A percentile compares a stretch with the other conserved stretches of the same genome.
Evolutionary conservation across 2,113 vertebrate species (phyloP).

Genomic region (Nerophis ophidion): DNA sequence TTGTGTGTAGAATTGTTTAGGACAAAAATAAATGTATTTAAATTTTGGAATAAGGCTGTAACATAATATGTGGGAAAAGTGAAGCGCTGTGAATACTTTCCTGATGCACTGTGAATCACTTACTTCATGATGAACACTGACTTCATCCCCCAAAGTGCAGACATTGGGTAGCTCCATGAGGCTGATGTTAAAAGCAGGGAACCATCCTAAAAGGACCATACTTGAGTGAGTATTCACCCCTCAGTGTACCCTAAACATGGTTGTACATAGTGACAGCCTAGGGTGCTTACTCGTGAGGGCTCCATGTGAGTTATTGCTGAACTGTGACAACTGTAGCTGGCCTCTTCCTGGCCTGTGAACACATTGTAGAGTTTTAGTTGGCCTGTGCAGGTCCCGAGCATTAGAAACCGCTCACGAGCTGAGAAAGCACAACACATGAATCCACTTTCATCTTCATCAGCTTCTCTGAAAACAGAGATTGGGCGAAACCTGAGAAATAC

Average conservation of each 20-base stretch:
- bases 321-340: conserved; percentile 95
- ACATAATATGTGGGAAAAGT: too few species aligned
- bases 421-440: conserved; percentile 98
- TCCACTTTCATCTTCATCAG: conserved; percentile 95
- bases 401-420: conserved; percentile 92
- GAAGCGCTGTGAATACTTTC: too few species aligned
- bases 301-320: conserved; percentile 96
- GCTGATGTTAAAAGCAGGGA: conserved; percentile 93
- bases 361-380: conserved; percentile 97
- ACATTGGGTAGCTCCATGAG: conserved; percentile 94
- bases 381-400: conserved; percentile 95
- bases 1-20: too few species aligned
- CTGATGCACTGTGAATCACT: conserved; percentile 41
- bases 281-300: conserved; percentile 83
- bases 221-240: not conserved
- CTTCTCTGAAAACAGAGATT: conserved; percentile 96
- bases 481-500: conserved; percentile 82
- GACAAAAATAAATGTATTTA: too few species aligned
- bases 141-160: conserved; percentile 98
- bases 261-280: not conserved
- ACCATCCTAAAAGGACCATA: conserved; percentile 78
- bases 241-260: not conserved
- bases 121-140: conserved; percentile 99
- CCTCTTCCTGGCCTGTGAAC: conserved; percentile 96
- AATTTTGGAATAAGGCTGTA: too few species aligned